phyloP scores from a whole-genome alignment of 2,113 vertebrate genomes.

The Ailurus styani region DNA sequence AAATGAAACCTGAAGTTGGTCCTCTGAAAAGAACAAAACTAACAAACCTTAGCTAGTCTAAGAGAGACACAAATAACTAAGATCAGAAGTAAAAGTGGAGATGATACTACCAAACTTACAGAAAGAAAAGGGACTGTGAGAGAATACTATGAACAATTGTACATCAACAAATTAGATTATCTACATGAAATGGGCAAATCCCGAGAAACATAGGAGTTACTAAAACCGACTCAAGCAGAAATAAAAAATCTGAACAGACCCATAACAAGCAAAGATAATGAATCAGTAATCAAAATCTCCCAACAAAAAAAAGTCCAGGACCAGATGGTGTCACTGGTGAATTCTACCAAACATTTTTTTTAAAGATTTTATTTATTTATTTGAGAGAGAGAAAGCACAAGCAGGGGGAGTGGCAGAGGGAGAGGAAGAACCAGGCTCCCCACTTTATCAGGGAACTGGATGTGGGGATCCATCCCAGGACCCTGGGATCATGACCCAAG shows the following conservation, averaged over 20 bases:
- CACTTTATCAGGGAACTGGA: too few species aligned
- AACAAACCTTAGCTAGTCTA: neutral
- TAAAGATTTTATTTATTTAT: neutral
- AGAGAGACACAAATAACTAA: neutral
- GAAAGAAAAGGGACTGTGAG: neutral
- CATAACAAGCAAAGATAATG: neutral
- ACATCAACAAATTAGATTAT: neutral
- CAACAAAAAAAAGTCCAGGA: neutral
- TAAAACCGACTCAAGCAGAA: neutral
- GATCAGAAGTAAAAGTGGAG: neutral
- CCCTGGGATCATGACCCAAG: too few species aligned
- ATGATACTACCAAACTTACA: neutral
- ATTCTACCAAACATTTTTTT: neutral
- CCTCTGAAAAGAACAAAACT: neutral
- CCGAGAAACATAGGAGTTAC: neutral
- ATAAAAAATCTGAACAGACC: neutral
- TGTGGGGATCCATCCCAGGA: too few species aligned
- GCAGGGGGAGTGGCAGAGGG: neutral
- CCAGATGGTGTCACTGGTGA: neutral
- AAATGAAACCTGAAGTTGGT: neutral
- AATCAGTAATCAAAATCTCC: neutral
- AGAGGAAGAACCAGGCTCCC: neutral
- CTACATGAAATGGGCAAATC: neutral
- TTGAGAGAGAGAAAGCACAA: neutral
- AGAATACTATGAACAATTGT: neutral